phyloP scores from a whole-genome alignment of 2,113 vertebrate genomes.

The Podarcis muralis region DNA sequence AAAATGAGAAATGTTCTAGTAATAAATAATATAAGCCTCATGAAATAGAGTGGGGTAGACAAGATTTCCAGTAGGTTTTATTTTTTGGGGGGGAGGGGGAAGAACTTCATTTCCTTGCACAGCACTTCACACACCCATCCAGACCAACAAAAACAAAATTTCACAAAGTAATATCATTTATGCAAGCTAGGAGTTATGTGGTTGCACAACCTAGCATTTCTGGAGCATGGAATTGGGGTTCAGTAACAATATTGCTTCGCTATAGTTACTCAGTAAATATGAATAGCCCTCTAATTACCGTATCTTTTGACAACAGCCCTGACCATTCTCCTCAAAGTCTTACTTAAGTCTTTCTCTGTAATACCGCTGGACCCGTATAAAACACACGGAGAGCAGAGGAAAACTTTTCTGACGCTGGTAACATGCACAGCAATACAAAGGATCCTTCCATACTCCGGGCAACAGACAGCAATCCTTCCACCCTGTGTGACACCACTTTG shows the following conservation, averaged over 20 bases:
- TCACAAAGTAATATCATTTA: too few species aligned
- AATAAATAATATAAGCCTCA: too few species aligned
- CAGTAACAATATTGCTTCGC: not conserved
- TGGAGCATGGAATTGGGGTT: not conserved
- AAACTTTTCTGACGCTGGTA: not conserved
- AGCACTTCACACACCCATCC: too few species aligned
- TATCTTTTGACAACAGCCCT: not conserved
- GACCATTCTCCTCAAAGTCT: not conserved
- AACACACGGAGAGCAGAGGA: not conserved
- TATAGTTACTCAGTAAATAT: not conserved
- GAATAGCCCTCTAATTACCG: not conserved
- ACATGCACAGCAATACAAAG: not conserved
- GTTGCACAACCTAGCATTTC: not conserved
- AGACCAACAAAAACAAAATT: too few species aligned
- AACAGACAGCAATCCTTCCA: not conserved
- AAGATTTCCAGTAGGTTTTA: not conserved
- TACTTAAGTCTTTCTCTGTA: too few species aligned
- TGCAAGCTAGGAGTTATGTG: not conserved
- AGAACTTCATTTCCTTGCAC: not conserved
- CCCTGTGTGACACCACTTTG: not conserved
- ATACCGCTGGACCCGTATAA: not conserved
- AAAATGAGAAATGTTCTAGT: not conserved
- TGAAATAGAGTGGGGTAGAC: not conserved
- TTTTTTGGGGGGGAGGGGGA: not conserved
- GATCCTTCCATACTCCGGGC: not conserved